A percentile compares a stretch with the other conserved stretches of the same genome.
phyloP scores from a whole-genome alignment of 2,113 vertebrate genomes.

The Microtus richardsoni region DNA sequence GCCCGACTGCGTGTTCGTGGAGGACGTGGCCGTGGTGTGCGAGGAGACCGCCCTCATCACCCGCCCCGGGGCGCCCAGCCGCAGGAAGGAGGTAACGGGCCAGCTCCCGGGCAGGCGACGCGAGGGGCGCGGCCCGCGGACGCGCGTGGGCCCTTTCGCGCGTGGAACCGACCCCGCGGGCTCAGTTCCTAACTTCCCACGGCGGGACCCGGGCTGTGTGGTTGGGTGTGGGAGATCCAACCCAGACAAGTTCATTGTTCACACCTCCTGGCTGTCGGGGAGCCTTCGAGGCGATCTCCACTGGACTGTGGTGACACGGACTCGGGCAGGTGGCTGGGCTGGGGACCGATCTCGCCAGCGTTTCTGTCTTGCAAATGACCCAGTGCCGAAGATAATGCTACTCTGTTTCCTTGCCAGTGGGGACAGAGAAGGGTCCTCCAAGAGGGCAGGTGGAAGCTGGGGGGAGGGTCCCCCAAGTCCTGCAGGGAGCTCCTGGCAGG shows the following conservation, averaged over 20 bases:
- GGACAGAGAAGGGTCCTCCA: background rate
- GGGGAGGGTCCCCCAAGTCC: background rate
- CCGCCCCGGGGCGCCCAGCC: conserved; percentile 92
- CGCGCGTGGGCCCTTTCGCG: background rate
- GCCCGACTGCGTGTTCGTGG: conserved; percentile 97
- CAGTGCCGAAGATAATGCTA: background rate
- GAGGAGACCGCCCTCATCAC: conserved; percentile 95
- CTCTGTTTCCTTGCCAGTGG: background rate
- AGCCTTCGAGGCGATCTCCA: background rate
- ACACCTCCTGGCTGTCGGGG: conserved; percentile 30
- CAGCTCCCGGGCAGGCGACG: background rate
- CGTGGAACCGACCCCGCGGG: background rate
- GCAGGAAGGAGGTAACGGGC: conserved; percentile 92
- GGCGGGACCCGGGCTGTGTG: background rate
- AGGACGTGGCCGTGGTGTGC: conserved; percentile 95
- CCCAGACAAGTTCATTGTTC: conserved; percentile 67
- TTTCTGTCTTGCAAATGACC: conserved; percentile 11
- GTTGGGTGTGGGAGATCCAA: background rate
- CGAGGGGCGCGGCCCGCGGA: conserved; percentile 69
- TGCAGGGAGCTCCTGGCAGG: background rate
- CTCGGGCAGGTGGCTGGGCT: conserved; percentile 70
- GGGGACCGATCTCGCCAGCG: background rate
- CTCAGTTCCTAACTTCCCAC: conserved; percentile 63
- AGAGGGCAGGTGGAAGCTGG: background rate
- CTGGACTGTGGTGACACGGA: background rate